A percentile compares a stretch with the other conserved stretches of the same genome.
Conservation (phyloP, 1,140 invertebrate genomes). For the Drosophila kurseongensis region DNA sequence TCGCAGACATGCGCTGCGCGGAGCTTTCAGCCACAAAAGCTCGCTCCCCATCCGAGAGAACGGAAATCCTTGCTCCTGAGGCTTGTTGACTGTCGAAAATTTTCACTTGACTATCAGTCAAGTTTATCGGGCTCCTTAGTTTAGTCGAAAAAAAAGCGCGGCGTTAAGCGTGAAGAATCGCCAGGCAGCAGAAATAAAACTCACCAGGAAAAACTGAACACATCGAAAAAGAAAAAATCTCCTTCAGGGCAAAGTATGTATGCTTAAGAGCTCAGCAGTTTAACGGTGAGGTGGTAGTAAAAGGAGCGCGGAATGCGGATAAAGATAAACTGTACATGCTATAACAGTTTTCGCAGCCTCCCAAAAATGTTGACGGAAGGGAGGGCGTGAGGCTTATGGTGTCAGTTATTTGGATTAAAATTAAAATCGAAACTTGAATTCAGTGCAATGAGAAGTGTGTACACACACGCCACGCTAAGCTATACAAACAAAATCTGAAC, state of each 20-base stretch:
- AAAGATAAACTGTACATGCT: slow-evolving; percentile 41
- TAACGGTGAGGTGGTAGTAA: slow-evolving; percentile 3
- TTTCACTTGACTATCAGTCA: slow-evolving; percentile 77
- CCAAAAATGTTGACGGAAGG: slow-evolving; percentile 13
- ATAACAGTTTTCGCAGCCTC: slow-evolving; percentile 50
- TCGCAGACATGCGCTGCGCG: slow-evolving; percentile 49
- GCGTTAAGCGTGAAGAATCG: slow-evolving; percentile 18
- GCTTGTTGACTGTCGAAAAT: slow-evolving; percentile 77
- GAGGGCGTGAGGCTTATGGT: slow-evolving; percentile 1
- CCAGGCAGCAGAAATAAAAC: slow-evolving; percentile 19
- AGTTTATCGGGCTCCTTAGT: slow-evolving; percentile 80
- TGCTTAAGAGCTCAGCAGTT: neutral
- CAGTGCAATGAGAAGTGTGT: slow-evolving; percentile 50
- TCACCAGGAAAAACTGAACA: slow-evolving; percentile 35
- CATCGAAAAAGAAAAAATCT: slow-evolving; percentile 57
- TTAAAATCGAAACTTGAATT: slow-evolving; percentile 38
- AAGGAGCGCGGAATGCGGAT: neutral
- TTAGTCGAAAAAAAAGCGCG: slow-evolving; percentile 56
- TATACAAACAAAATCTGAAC: slow-evolving; percentile 70
- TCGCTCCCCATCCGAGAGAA: slow-evolving; percentile 31
- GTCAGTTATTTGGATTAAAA: slow-evolving; percentile 52
- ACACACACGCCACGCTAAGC: slow-evolving; percentile 31
- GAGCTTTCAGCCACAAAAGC: slow-evolving; percentile 41
- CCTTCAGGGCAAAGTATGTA: slow-evolving; percentile 38
- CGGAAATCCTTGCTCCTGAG: slow-evolving; percentile 64